phyloP scores from a whole-genome alignment of 2,113 vertebrate genomes.

The Halcyon malimbica region DNA sequence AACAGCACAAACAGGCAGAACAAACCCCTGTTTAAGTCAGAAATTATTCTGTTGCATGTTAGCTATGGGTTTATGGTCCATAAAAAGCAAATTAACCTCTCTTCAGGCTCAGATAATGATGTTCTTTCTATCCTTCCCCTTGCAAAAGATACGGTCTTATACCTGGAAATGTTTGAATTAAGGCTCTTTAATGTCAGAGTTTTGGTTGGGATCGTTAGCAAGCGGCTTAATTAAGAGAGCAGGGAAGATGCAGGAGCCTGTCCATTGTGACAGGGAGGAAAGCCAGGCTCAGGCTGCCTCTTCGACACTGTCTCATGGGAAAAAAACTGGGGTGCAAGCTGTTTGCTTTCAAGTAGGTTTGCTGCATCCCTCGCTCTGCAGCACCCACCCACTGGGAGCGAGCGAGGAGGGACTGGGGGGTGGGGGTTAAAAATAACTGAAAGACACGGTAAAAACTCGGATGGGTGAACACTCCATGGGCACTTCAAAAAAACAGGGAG shows the following conservation, averaged over 20 bases:
- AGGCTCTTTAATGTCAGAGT: not conserved
- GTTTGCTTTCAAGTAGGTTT: rapidly evolving
- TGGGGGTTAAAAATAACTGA: not conserved
- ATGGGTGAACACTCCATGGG: rapidly evolving
- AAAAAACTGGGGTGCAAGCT: not conserved
- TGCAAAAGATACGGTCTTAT: rapidly evolving
- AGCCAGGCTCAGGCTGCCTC: not conserved
- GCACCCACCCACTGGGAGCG: not conserved
- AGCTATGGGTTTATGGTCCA: rapidly evolving
- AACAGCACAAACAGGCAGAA: not conserved
- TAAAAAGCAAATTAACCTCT: not conserved
- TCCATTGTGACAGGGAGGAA: not conserved
- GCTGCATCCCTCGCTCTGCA: not conserved
- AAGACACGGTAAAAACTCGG: not conserved
- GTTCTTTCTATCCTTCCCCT: rapidly evolving
- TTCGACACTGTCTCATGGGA: rapidly evolving
- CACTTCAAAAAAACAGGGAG: rapidly evolving
- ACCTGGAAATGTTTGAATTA: not conserved
- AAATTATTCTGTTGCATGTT: not conserved
- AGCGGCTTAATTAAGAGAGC: not conserved
- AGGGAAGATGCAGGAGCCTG: not conserved
- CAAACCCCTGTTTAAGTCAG: not conserved
- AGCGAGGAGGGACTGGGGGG: not conserved
- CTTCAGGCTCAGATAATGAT: not conserved
- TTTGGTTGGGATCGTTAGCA: rapidly evolving